Conservation (phyloP, 2,888 invertebrate species). For the Amorpha juglandis region DNA sequence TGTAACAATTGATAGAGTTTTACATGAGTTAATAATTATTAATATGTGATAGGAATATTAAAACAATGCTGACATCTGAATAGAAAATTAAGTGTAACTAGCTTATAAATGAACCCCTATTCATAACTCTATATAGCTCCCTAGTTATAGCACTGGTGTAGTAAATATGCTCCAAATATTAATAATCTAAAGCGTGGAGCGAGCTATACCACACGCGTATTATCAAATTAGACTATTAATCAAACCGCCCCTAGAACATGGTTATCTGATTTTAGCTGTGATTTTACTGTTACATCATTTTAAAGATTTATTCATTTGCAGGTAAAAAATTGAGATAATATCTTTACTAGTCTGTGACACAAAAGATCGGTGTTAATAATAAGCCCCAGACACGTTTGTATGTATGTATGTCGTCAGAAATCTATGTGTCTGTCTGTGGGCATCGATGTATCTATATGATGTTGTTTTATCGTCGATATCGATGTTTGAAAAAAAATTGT, state of each 20-base stretch:
- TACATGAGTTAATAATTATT: slow-evolving; percentile 10
- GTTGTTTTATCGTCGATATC: too few relatives aligned
- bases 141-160: background rate
- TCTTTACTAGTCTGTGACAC: background rate
- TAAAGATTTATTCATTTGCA: background rate
- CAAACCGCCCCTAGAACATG: slow-evolving; percentile 46
- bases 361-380: too few relatives aligned
- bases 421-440: too few relatives aligned
- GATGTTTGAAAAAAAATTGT: too few relatives aligned
- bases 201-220: slow-evolving; percentile 47
- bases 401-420: too few relatives aligned
- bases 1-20: slow-evolving; percentile 30
- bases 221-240: slow-evolving; percentile 59
- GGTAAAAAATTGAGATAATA: background rate
- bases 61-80: slow-evolving; percentile 14
- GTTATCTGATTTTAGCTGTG: slow-evolving; percentile 15
- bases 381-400: too few relatives aligned
- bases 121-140: too few relatives aligned
- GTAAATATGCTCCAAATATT: slow-evolving; percentile 33
- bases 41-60: background rate
- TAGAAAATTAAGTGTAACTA: background rate
- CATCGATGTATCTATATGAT: too few relatives aligned
- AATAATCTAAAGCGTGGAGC: slow-evolving; percentile 38
- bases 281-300: background rate
- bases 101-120: slow-evolving; percentile 2